Evolutionary conservation across 1,140 invertebrate genomes (phyloP).

Genomic region (Lucilia sericata): DNA sequence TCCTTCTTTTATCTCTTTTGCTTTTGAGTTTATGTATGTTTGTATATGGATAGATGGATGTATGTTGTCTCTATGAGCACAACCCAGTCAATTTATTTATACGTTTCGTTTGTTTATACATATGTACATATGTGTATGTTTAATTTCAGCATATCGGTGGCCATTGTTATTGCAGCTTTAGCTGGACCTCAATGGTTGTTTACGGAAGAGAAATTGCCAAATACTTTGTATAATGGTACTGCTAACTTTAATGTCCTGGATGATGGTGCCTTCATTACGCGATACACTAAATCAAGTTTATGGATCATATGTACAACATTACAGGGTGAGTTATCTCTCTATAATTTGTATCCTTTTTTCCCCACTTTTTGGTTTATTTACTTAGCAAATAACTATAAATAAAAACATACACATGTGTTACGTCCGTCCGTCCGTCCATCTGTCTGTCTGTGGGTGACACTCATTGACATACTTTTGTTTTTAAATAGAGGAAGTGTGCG

Average conservation of each 20-base stretch:
- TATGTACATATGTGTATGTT: slow-evolving; percentile 9
- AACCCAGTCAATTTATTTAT: neutral
- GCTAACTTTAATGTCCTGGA: slow-evolving; percentile 64
- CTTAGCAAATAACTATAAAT: too few relatives aligned
- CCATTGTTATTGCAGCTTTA: slow-evolving; percentile 64
- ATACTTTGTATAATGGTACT: slow-evolving; percentile 64
- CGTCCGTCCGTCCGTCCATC: too few relatives aligned
- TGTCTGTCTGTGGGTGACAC: too few relatives aligned
- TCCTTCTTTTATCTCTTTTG: neutral
- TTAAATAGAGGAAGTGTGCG: too few relatives aligned
- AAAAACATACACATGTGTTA: too few relatives aligned
- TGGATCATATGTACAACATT: slow-evolving; percentile 65
- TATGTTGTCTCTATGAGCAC: too few relatives aligned
- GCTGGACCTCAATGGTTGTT: slow-evolving; percentile 67
- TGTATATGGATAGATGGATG: neutral
- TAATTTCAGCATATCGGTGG: slow-evolving; percentile 62
- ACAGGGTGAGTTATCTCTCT: slow-evolving; percentile 56
- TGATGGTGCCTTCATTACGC: slow-evolving; percentile 64
- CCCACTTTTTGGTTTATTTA: too few relatives aligned
- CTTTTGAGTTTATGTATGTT: neutral
- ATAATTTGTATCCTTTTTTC: too few relatives aligned
- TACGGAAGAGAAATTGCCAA: slow-evolving; percentile 65
- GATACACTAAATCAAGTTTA: slow-evolving; percentile 65
- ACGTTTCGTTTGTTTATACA: neutral
- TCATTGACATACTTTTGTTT: too few relatives aligned